Conservation (phyloP, 1,140 invertebrate genomes). For the Ceratosolen solmsi region DNA sequence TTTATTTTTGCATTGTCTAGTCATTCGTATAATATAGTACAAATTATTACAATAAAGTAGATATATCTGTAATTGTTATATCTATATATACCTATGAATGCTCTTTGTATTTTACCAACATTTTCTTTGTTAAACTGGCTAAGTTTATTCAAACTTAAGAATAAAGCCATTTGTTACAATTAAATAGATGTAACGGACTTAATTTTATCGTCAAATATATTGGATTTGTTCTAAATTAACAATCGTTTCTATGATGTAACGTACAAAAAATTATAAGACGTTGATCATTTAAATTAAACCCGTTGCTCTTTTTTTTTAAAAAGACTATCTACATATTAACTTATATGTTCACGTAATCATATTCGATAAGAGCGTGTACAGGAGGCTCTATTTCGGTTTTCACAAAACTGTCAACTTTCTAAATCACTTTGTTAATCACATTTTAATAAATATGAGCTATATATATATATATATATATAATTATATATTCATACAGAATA, state of each 20-base stretch:
- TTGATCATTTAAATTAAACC: constrained; percentile 70
- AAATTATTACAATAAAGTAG: constrained; percentile 74
- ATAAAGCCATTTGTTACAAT: constrained; percentile 64
- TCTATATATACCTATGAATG: constrained; percentile 64
- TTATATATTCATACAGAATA: not conserved
- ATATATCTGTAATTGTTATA: constrained; percentile 69
- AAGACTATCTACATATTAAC: constrained; percentile 71
- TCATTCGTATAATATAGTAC: constrained; percentile 72
- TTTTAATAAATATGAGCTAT: constrained; percentile 58
- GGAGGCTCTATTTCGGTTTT: constrained; percentile 54
- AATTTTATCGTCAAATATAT: constrained; percentile 47
- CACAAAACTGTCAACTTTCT: constrained; percentile 47
- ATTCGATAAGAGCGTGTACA: constrained; percentile 60
- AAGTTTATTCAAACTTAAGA: constrained; percentile 64
- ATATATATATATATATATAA: not conserved
- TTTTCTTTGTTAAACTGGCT: constrained; percentile 64
- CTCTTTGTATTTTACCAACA: constrained; percentile 69
- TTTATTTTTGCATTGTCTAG: constrained; percentile 71
- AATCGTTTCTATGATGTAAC: constrained; percentile 66
- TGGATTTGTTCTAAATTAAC: constrained; percentile 64
- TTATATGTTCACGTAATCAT: constrained; percentile 62
- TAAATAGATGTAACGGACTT: constrained; percentile 44
- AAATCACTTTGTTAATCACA: constrained; percentile 58
- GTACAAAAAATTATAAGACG: constrained; percentile 71
- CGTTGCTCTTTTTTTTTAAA: constrained; percentile 63